Conservation (phyloP, 2,797 vertebrate genomes). For the Nasua narica region DNA sequence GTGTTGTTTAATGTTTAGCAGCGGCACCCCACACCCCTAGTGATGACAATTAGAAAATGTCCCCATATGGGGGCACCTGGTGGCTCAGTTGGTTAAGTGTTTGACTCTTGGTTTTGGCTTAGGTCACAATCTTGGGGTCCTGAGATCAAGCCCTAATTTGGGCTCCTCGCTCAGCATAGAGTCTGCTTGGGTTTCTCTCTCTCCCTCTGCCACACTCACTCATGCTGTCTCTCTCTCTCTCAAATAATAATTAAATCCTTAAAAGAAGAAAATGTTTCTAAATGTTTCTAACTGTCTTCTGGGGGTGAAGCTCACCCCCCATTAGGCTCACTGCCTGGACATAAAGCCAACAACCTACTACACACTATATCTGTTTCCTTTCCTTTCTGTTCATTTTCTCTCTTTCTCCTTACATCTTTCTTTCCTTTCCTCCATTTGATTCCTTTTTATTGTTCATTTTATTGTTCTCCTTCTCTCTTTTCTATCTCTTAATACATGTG, state of each 20-base stretch:
- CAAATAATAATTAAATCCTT: neutral
- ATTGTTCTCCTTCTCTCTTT: neutral
- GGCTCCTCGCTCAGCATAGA: neutral
- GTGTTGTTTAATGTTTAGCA: neutral
- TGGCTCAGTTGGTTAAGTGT: neutral
- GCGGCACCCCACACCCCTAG: neutral
- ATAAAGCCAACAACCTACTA: neutral
- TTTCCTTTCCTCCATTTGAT: neutral
- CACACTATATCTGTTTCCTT: neutral
- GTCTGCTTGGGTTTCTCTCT: neutral
- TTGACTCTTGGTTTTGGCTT: neutral
- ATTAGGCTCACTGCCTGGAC: neutral
- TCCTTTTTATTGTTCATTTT: neutral
- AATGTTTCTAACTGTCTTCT: neutral
- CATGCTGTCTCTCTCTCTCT: neutral
- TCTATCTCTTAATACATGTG: neutral
- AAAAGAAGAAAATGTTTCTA: neutral
- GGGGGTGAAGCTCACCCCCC: neutral
- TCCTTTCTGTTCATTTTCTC: neutral
- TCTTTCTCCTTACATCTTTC: neutral
- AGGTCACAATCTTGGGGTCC: neutral
- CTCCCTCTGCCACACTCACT: neutral
- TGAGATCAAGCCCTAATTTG: neutral
- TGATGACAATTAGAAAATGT: neutral
- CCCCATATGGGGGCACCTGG: neutral